Conservation (phyloP, 2,888 invertebrate species). For the Exocentrus adspersus region DNA sequence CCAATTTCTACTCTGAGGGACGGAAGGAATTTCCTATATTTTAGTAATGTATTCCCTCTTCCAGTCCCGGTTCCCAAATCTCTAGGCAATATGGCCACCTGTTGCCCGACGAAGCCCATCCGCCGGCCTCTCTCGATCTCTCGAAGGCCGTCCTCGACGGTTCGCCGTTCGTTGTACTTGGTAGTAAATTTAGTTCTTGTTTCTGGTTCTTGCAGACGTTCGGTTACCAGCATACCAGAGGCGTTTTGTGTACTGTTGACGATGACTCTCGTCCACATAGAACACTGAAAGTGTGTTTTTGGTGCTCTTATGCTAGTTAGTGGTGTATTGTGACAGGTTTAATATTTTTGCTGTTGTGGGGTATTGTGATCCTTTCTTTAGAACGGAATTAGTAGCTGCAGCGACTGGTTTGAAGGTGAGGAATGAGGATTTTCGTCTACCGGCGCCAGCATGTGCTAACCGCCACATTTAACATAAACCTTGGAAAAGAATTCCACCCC, state of each 20-base stretch:
- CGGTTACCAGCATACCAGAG: background rate
- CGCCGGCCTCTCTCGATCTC: background rate
- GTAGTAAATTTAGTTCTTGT: conserved; percentile 17
- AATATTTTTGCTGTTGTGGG: background rate
- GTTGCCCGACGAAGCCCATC: conserved; percentile 38
- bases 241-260: background rate
- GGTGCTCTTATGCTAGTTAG: background rate
- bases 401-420: conserved; percentile 6
- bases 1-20: too few relatives aligned
- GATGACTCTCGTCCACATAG: background rate
- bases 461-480: too few relatives aligned
- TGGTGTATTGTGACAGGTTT: conserved; percentile 3
- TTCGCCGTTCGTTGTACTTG: too few relatives aligned
- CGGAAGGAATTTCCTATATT: background rate
- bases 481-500: too few relatives aligned
- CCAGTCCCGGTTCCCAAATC: conserved; percentile 24
- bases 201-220: conserved; percentile 9
- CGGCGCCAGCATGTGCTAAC: too few relatives aligned
- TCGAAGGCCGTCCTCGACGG: background rate
- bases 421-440: conserved; percentile 5
- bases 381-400: background rate
- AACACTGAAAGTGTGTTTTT: background rate
- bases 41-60: conserved; percentile 6
- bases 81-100: conserved; percentile 53
- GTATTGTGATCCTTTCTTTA: conserved; percentile 3